phyloP scores from a whole-genome alignment of 2,797 vertebrate species.

The Australoheros facetus region DNA sequence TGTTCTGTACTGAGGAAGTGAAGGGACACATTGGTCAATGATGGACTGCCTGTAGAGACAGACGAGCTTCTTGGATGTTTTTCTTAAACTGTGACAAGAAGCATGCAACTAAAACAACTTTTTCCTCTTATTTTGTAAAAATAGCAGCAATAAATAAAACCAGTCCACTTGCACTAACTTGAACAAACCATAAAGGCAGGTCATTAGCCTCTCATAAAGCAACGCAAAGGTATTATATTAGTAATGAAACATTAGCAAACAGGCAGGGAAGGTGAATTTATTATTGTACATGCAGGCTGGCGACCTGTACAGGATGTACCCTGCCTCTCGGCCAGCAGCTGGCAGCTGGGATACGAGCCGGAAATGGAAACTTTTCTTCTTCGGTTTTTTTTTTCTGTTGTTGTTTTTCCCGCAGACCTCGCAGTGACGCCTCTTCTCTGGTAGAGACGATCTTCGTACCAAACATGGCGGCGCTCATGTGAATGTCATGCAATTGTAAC shows the following conservation, averaged over 20 bases:
- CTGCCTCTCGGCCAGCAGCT: too few species aligned
- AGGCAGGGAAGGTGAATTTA: not conserved
- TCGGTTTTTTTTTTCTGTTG: not conserved
- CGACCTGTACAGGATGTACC: too few species aligned
- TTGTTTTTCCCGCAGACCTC: not conserved
- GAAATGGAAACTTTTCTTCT: not conserved
- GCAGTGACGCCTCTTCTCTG: not conserved
- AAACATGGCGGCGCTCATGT: slow-evolving; percentile 80
- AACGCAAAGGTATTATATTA: not conserved
- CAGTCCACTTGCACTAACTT: not conserved
- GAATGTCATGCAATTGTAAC: slow-evolving; percentile 76
- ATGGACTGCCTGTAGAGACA: not conserved
- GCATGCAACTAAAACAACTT: not conserved
- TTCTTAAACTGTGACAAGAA: not conserved
- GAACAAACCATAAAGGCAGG: not conserved
- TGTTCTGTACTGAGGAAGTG: not conserved
- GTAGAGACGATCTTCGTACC: slow-evolving; percentile 51
- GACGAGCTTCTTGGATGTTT: not conserved
- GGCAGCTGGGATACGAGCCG: not conserved
- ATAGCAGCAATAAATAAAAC: not conserved
- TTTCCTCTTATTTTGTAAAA: not conserved
- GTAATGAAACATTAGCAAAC: not conserved
- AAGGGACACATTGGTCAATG: not conserved
- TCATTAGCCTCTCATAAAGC: not conserved
- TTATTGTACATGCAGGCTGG: not conserved